Percentiles rank a stretch among this genome's conserved stretches.
Evolutionary conservation across 2,888 invertebrate genomes (phyloP).

Genomic region (Unio pictorum): DNA sequence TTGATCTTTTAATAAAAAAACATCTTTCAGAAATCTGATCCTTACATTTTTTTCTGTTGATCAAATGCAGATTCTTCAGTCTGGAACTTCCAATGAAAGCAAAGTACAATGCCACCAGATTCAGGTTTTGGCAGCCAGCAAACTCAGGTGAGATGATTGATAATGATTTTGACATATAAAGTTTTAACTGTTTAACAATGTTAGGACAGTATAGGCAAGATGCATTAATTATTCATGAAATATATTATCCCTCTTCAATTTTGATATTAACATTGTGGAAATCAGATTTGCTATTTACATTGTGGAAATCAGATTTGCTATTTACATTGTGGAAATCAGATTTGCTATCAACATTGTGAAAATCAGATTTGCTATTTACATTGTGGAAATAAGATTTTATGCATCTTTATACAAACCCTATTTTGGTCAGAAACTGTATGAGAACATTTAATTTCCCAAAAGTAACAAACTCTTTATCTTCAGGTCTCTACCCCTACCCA

Average conservation of each 20-base stretch:
- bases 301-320: neutral
- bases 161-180: neutral
- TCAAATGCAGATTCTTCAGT: conserved; percentile 60
- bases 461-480: no score
- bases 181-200: neutral
- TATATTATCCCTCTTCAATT: neutral
- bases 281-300: neutral
- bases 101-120: conserved; percentile 69
- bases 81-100: conserved; percentile 61
- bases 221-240: conserved; percentile 1
- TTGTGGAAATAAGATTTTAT: neutral
- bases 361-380: neutral
- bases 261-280: neutral
- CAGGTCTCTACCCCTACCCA: no score
- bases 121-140: conserved; percentile 72
- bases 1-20: neutral
- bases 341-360: neutral
- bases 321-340: neutral
- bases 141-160: conserved; percentile 58
- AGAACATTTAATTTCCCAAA: no score
- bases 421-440: no score
- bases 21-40: neutral
- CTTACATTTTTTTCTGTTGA: neutral
- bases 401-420: no score
- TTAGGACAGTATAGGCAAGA: neutral